phyloP scores from a whole-genome alignment of 2,797 vertebrate genomes.

The Xiphophorus birchmanni region DNA sequence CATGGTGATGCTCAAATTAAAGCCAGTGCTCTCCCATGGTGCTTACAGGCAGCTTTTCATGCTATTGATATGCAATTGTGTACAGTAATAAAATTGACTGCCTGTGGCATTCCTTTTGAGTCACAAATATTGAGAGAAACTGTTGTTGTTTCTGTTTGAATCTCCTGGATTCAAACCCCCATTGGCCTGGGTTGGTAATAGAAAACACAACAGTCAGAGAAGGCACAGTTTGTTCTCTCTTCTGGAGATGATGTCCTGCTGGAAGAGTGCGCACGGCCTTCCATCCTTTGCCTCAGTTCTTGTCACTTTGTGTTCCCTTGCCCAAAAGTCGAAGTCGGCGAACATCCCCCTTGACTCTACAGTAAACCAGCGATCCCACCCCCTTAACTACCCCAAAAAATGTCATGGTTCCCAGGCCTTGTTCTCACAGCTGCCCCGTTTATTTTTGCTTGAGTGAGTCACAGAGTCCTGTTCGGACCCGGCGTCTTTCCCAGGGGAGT shows the following conservation, averaged over 20 bases:
- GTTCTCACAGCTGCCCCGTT: conserved; percentile 85
- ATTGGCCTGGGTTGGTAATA: conserved; percentile 48
- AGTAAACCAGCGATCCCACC: conserved; percentile 51
- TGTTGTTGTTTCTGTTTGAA: conserved; percentile 35
- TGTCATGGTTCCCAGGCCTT: conserved; percentile 83
- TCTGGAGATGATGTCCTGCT: conserved; percentile 44
- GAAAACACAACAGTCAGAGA: conserved; percentile 62
- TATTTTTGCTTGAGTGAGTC: conserved; percentile 85
- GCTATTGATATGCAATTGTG: conserved; percentile 55
- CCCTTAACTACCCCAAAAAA: conserved; percentile 68
- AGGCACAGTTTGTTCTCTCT: conserved; percentile 64
- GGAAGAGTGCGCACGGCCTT: conserved; percentile 53
- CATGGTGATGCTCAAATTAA: conserved; percentile 52
- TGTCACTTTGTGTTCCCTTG: conserved; percentile 58
- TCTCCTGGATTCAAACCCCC: conserved; percentile 50
- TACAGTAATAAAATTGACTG: conserved; percentile 49
- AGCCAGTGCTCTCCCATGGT: conserved; percentile 37
- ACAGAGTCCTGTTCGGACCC: conserved; percentile 77
- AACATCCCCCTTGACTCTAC: conserved; percentile 38
- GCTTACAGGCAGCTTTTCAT: conserved; percentile 43
- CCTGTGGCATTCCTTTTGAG: conserved; percentile 44
- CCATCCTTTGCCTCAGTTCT: conserved; percentile 49
- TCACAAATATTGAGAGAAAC: conserved; percentile 56
- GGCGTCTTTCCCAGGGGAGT: conserved; percentile 75
- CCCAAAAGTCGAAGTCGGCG: conserved; percentile 50